A percentile compares a stretch with the other conserved stretches of the same genome.
Conservation (phyloP, 2,888 invertebrate genomes). For the Metallyticus violacea region DNA sequence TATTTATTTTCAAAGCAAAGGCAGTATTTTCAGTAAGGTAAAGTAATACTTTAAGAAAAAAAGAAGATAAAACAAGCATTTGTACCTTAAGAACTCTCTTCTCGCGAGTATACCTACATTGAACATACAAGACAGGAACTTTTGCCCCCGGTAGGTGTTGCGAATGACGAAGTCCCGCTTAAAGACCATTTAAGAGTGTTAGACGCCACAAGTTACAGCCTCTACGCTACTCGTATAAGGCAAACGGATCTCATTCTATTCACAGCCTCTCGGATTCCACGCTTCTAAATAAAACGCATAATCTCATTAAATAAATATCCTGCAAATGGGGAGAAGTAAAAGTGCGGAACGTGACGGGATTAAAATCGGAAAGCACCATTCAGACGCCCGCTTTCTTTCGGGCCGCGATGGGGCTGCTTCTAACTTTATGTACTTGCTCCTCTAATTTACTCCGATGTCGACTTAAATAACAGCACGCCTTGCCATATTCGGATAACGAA, state of each 20-base stretch:
- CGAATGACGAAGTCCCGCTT: not conserved
- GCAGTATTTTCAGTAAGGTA: no score
- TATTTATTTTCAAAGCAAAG: no score
- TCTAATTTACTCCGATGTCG: not conserved
- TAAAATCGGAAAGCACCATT: not conserved
- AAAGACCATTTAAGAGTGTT: not conserved
- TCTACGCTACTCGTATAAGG: not conserved
- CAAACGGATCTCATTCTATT: not conserved
- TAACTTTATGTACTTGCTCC: not conserved
- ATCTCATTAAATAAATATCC: not conserved
- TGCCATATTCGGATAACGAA: not conserved
- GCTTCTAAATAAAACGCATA: not conserved
- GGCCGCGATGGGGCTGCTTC: not conserved
- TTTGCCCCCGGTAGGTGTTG: not conserved
- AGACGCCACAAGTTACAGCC: not conserved
- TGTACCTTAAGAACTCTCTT: not conserved
- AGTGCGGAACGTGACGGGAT: not conserved
- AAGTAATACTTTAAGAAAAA: no score
- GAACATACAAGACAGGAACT: not conserved
- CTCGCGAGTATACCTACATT: not conserved
- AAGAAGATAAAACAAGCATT: not conserved
- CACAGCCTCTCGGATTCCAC: not conserved
- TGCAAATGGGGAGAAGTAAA: not conserved
- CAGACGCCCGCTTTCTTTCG: not conserved
- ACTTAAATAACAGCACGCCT: not conserved